Evolutionary conservation across 1,140 invertebrate species (phyloP).

Genomic region (Plutomurus gul): DNA sequence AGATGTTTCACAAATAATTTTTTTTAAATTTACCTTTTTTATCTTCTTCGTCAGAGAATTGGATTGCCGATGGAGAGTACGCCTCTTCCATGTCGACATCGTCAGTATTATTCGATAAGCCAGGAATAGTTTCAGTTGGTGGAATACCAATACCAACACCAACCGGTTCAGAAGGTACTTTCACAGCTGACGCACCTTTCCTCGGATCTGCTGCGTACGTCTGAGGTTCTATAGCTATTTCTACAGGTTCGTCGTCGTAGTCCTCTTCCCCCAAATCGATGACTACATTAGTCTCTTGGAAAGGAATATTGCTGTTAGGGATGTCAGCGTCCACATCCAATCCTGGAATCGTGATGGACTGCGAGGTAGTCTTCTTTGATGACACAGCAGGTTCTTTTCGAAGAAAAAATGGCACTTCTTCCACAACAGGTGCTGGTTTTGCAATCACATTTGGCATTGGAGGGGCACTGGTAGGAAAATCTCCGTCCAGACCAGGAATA

Average conservation of each 20-base stretch:
- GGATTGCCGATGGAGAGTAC: constrained; percentile 44
- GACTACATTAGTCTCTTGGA: not conserved
- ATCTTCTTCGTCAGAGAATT: constrained; percentile 43
- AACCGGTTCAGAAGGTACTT: not conserved
- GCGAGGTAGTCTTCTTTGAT: not conserved
- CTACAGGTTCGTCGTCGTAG: not conserved
- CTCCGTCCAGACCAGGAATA: constrained; percentile 50
- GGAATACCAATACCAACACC: not conserved
- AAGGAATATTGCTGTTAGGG: not conserved
- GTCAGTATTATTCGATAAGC: not conserved
- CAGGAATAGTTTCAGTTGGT: not conserved
- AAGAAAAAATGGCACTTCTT: constrained; percentile 20
- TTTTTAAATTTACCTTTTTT: constrained; percentile 4
- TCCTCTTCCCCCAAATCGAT: constrained; percentile 27
- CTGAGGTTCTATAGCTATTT: not conserved
- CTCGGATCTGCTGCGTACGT: not conserved
- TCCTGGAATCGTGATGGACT: not conserved
- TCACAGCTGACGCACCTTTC: not conserved
- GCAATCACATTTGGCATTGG: not conserved
- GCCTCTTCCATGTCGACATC: constrained; percentile 31
- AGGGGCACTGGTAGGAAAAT: constrained; percentile 22
- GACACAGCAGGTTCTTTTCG: not conserved
- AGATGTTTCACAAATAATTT: not conserved
- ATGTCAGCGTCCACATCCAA: not conserved
- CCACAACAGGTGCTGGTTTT: not conserved